These are phyloP conservation scores for Dendrolimus kikuchii DNA, from an alignment of 1,140 invertebrate species.

Conservation along the genomic window DNA sequence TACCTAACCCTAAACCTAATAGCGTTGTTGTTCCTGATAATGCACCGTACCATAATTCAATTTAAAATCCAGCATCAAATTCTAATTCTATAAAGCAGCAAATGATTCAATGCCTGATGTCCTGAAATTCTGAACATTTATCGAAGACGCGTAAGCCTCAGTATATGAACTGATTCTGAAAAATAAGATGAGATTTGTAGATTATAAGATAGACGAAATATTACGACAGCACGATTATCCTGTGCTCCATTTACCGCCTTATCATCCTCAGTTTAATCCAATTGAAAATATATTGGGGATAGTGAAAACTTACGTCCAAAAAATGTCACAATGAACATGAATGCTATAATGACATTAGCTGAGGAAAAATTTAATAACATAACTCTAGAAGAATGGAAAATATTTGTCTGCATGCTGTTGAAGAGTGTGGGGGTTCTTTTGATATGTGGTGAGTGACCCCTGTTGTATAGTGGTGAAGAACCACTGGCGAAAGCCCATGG, in stretches of 20 bases:
- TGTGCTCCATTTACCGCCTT: too few species aligned
- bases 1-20: not conserved
- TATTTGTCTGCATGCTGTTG: not conserved
- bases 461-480: too few species aligned
- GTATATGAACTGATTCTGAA: not conserved
- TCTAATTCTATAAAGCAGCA: not conserved
- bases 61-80: not conserved
- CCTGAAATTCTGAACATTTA: not conserved
- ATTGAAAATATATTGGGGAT: not conserved
- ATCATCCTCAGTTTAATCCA: too few species aligned
- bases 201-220: not conserved
- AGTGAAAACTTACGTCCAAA: too few species aligned
- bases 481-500: too few species aligned
- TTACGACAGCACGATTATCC: too few species aligned
- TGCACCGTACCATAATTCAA: not conserved
- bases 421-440: too few species aligned
- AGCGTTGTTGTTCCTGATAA: not conserved
- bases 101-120: not conserved
- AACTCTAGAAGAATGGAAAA: too few species aligned
- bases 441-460: too few species aligned
- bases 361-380: too few species aligned
- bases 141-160: not conserved
- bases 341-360: not conserved
- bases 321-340: not conserved
- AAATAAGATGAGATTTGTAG: constrained; percentile 1